Evolutionary conservation across 2,113 vertebrate genomes (phyloP), one percentile per base, ranked within the genome.

Genomic region (Smithornis capensis): DNA sequence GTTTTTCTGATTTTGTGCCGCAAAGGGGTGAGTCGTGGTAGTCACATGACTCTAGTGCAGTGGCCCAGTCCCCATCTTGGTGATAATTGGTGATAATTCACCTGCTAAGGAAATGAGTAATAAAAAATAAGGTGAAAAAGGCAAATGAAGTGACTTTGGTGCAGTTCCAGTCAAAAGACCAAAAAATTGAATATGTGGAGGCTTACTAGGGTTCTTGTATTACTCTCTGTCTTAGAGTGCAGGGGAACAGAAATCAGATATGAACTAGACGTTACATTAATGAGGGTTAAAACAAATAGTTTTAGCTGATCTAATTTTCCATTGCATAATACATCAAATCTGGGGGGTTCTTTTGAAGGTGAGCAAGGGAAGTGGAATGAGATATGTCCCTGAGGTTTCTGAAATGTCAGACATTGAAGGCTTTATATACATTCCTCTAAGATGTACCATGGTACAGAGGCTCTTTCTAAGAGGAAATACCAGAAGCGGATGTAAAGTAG

Each of bases 241-340:
- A 59, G 64, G 29, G 31, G 19, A 74, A 94, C 37, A 53, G 49
- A 75, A 83, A 83, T 83, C 50, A 50, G 44, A 19, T 83, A 57
- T 42, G 45, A 92, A 86, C 33, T 80, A 77, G 37, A 55, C 82
- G 31, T 67, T 83, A 94, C 85, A 83, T 82, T 75, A 79, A 64
- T 88, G 59, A 86, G 80, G 60, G 80, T 76, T 85, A 90, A 88
- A 92, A 19, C 62, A n/a, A 81, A 5, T 75, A 59, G 25, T 52
- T 94, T 91, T 49, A 82, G 50, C 52, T 96, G 73, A 87, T 82
- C 57, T 83, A 64, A 35, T 75, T 95, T 92, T 89, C 24, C 14
- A 49, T 57, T 70, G 49, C 49, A 60, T 42, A 64, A 69, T 56
- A 37, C 21, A 87, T 4, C 10, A 77, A 55, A 56, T 79, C 68